phyloP scores from a whole-genome alignment of 1,140 invertebrate genomes.

The Orius insidiosus region DNA sequence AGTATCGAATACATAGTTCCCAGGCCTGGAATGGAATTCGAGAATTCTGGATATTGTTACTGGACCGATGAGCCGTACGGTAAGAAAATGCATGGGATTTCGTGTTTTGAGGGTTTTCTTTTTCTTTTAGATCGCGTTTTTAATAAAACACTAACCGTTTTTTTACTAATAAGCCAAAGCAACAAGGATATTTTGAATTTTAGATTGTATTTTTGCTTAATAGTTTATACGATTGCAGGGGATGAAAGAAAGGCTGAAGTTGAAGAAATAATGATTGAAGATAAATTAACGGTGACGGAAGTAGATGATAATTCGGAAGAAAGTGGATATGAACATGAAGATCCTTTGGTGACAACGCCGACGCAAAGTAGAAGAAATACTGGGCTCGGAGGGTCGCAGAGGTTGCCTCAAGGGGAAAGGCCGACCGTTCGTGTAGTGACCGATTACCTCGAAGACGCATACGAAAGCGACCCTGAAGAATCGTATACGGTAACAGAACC shows the following conservation, averaged over 20 bases:
- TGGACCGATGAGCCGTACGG: slow-evolving; percentile 9
- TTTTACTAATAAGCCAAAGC: neutral
- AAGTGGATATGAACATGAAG: neutral
- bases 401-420: slow-evolving; percentile 17
- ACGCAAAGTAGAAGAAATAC: slow-evolving; percentile 15
- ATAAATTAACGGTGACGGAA: neutral
- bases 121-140: neutral
- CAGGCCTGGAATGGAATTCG: slow-evolving; percentile 1
- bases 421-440: slow-evolving; percentile 17
- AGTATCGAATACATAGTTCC: slow-evolving; percentile 20
- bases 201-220: no score
- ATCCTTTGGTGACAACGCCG: slow-evolving; percentile 18
- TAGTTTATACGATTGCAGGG: no score
- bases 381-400: slow-evolving; percentile 19
- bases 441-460: slow-evolving; percentile 13
- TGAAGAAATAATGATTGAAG: slow-evolving; percentile 1
- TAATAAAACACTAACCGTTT: no score
- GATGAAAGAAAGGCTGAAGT: neutral
- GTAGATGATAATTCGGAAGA: slow-evolving; percentile 5
- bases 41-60: slow-evolving; percentile 19
- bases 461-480: slow-evolving; percentile 17
- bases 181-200: slow-evolving; percentile 5
- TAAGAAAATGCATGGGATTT: neutral
- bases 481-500: slow-evolving; percentile 18
- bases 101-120: slow-evolving; percentile 1